phyloP scores from a whole-genome alignment of 2,888 invertebrate species.

The Dione juno region DNA sequence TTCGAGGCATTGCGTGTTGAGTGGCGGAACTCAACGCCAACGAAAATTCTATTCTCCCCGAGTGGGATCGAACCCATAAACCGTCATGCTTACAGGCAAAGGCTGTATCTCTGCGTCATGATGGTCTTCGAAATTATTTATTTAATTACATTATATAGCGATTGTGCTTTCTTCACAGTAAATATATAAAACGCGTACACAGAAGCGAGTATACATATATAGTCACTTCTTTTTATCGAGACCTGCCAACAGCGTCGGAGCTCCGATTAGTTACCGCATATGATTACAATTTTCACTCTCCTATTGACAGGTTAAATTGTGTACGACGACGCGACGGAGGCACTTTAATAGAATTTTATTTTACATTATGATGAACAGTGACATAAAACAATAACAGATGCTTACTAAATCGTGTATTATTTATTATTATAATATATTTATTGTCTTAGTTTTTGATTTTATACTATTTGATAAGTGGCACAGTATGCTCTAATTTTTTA shows the following conservation, averaged over 20 bases:
- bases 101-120: too few relatives aligned
- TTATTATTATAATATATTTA: not conserved
- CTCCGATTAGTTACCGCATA: slow-evolving; percentile 26
- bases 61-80: too few relatives aligned
- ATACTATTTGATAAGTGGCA: too few relatives aligned
- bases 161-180: too few relatives aligned
- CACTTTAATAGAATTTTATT: slow-evolving; percentile 18
- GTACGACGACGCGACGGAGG: slow-evolving; percentile 22
- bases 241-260: slow-evolving; percentile 11
- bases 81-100: too few relatives aligned
- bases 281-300: slow-evolving; percentile 28
- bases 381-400: not conserved
- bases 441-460: not conserved
- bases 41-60: too few relatives aligned
- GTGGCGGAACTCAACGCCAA: too few relatives aligned
- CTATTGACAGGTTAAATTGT: slow-evolving; percentile 24
- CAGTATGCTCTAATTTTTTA: too few relatives aligned
- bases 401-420: not conserved
- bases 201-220: not conserved
- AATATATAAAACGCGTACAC: not conserved
- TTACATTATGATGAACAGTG: slow-evolving; percentile 5
- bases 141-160: too few relatives aligned
- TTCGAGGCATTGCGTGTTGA: too few relatives aligned
- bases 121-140: too few relatives aligned
- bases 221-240: slow-evolving; percentile 7